Evolutionary conservation across 2,888 invertebrate genomes (phyloP), one percentile per base, ranked within the genome.

Genomic region (Clunio marinus): DNA sequence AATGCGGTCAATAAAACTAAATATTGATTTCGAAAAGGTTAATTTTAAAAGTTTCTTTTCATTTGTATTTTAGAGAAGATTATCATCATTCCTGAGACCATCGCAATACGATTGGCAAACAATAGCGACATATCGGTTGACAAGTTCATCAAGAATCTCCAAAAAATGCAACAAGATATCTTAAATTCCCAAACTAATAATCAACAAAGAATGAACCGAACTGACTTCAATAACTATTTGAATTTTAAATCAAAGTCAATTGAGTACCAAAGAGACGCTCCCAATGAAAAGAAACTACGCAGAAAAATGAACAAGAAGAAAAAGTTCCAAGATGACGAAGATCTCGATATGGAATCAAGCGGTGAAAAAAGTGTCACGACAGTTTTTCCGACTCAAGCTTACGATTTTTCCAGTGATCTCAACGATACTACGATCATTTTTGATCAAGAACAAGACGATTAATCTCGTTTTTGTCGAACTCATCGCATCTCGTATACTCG

Each of bases 31-130:
- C 8, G 32, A 32, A 32, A 32, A 32, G 4, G 4, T 32, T 8
- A 32, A 32, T 32, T n/a, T n/a, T n/a, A n/a, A n/a, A n/a, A n/a
- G n/a, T n/a, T n/a, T n/a, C 20, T 69, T 27, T 46, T 27, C 17
- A 25, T 62, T 69, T 20, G 60, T 22, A 70, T 75, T 75, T 60
- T 73, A 77, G 79, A 78, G 73, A 76, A 77, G 77, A 76, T 78
- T 10, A 41, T 51, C 74, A 76, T 77, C 74, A 78, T 79, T 74
- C 78, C 79, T 71, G 78, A 79, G 73, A 76, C 77, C 74, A 76
- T 79, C 70, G 78, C 78, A 70, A 77, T 78, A 72, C 77, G 75
- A 70, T 76, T 77, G 71, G 73, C 76, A 57, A 78, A 78, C 73
- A 75, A 75, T 72, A 71, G 70, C 27, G 80, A 76, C 76, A 77